Evolutionary conservation across 2,113 vertebrate genomes (phyloP), one percentile per base, ranked within the genome.

Genomic region (Cathartes aura): DNA sequence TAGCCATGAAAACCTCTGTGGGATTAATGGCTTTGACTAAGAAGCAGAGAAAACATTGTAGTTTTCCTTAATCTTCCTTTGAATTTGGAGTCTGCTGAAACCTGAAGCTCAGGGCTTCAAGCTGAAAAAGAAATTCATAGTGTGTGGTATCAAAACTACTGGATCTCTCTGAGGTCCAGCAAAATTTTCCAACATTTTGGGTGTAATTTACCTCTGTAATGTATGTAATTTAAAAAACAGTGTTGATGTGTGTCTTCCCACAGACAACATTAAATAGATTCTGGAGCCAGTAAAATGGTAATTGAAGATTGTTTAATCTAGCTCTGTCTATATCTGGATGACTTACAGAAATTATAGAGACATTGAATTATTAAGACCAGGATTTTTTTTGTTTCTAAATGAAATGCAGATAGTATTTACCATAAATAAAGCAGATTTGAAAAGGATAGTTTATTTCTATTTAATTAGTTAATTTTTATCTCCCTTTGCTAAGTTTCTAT

Each of bases 21-120:
- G 45, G 38, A 80, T 88, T 88, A 83, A 83, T 55, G 32, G 6
- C 42, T 92, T 92, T 83, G 18, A 76, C 38, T 66, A 81, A 85
- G 45, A 58, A 90, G 30, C 17, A 86, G 78, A 87, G 58, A 73
- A 94, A 93, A 90, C 19, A 20, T 40, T 59, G 47, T 29, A 67
- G 56, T 83, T 95, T 93, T 81, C 59, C 50, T 62, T 63, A 72
- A 50, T 59, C 15, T 83, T 83, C 38, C 42, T 68, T 80, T 83
- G 67, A 90, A 66, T 93, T 64, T 94, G 17, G 29, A 79, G 36
- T 80, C 66, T 86, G 19, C 17, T 92, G 62, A 82, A 97, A 95
- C 15, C 24, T 73, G 45, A 83, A 70, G 20, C 34, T 73, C 27
- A 40, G 12, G 15, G 13, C 18, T 90, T 92, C n/a, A 63, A 92